Base-by-base conservation (phyloP, 92 coral and sea anemone genomes). In the Actinernus sp. region DNA sequence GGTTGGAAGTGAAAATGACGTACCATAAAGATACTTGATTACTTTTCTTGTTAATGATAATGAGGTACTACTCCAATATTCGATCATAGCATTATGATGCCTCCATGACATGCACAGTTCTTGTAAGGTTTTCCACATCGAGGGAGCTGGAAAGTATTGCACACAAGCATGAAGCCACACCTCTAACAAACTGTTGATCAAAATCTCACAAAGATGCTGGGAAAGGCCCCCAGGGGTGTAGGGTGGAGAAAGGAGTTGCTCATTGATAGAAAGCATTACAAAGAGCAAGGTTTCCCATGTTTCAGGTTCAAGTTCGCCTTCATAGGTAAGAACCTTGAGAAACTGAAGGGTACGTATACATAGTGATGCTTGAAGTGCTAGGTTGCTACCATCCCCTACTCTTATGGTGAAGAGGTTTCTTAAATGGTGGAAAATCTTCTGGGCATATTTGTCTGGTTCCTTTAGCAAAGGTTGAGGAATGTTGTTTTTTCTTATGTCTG, bases 91-190 rank as follows among this genome's bases (percentile, higher is more conserved):
- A 34, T 80, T 78, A 46, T 95, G 99, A 46, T 95, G 99, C 24
- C 99, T 67, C 99, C 99, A 95, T 0, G 92, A 83, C 74, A 86
- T 60, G 56, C 99, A 95, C 52, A 95, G 78, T 60, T 95, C 99
- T 58, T 95, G 92, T 61, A 95, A 40, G 2, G 99, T 95, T 45
- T 95, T 95, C 99, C 99, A 95, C 80, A 91, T 68, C 0, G 99
- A 89, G 0, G 99, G 99, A 3, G 93, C 80, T 5, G 97, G 99
- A 24, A 95, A 95, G 29, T 83, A 84, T 68, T 89, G 83, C 6
- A 68, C 61, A 51, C 97, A 76, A 19, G 99, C 99, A 49, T 84
- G 81, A 23, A 95, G 85, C 99, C 99, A 95, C 6, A 95, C 97
- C 31, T 95, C 99, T 11, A 91, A 55, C 26, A 95, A 59, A 38